phyloP scores from a whole-genome alignment of 2,797 vertebrate genomes.

The Halcyon leucocephala region DNA sequence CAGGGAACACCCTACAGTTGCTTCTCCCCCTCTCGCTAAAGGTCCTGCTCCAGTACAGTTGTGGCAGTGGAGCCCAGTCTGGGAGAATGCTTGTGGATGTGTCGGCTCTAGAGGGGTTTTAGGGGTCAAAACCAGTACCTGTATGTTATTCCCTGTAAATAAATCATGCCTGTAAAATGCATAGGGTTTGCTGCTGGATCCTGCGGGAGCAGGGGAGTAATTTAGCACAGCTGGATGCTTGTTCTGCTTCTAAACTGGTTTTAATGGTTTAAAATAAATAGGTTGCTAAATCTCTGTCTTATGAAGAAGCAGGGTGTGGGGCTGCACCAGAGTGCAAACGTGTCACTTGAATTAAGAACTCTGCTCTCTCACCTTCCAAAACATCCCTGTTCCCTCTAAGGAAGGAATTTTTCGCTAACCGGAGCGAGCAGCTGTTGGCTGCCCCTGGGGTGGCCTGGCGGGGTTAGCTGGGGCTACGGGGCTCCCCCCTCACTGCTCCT shows the following conservation, averaged over 20 bases:
- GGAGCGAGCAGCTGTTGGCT: not conserved
- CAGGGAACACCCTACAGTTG: not conserved
- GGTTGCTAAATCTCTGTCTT: not conserved
- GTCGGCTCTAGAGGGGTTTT: not conserved
- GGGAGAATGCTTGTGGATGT: not conserved
- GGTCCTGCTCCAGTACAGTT: not conserved
- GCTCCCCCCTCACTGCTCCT: not conserved
- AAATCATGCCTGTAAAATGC: constrained; percentile 55
- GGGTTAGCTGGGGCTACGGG: accelerated
- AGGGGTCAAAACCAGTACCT: constrained; percentile 34
- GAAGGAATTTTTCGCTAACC: constrained; percentile 36
- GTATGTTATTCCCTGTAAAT: not conserved
- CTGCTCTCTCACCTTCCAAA: not conserved
- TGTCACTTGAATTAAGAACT: not conserved
- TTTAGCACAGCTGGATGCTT: constrained; percentile 54
- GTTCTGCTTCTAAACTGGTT: not conserved
- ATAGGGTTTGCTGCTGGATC: constrained; percentile 20
- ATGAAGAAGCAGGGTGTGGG: not conserved
- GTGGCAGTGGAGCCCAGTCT: not conserved
- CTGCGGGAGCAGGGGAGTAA: constrained; percentile 16
- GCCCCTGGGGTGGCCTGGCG: not conserved
- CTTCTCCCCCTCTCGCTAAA: not conserved
- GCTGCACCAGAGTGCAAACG: not conserved
- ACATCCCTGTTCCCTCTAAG: not conserved
- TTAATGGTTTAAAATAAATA: not conserved